Evolutionary conservation across 2,797 vertebrate species (phyloP), one percentile per base, ranked within the genome.

Genomic region (Bradypodion pumilum): DNA sequence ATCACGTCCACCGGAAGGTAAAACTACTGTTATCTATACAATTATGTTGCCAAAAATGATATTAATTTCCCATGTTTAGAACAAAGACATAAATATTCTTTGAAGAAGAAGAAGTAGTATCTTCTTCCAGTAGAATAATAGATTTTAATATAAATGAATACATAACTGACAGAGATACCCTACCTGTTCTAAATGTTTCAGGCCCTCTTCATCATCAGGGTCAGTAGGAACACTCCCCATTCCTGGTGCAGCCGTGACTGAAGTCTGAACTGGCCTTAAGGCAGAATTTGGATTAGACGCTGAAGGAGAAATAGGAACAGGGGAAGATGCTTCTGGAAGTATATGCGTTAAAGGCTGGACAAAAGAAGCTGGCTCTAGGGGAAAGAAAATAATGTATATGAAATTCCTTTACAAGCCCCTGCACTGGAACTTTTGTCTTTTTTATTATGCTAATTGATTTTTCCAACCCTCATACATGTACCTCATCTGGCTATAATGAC

Each of bases 181-280:
- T 90, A 99, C 99, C 97, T 98, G 99, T 82, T 99, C 98, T 95
- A 99, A 97, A 93, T 99, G 98, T 94, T 99, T 99, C 82, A 99
- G 97, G 83, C 99, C 97, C 91, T 99, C 98, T 84, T 99, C 98
- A 93, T 99, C 98, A 94, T 99, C 98, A 49, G 97, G 94, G 85
- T 99, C 97, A 27, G 96, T 77, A 89, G 95, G 89, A 91, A 95
- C 89, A 86, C 78, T 90, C 40, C 94, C 94, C 94, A 97, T 96
- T 27, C 95, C 96, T 69, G 96, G 96, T 89, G 96, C 96, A 91
- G 97, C 92, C 82, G 94, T 83, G 7, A 95, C 94, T 69, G 97
- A 93, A 68, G 96, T 93, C 86, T 97, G 94, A 84, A 97, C 96
- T 63, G 97, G 95, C 87, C 92, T 97, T 88, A 96, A 89, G 90